Base-by-base conservation (phyloP, 2,113 vertebrate genomes). In the Dicrurus megarhynchus region DNA sequence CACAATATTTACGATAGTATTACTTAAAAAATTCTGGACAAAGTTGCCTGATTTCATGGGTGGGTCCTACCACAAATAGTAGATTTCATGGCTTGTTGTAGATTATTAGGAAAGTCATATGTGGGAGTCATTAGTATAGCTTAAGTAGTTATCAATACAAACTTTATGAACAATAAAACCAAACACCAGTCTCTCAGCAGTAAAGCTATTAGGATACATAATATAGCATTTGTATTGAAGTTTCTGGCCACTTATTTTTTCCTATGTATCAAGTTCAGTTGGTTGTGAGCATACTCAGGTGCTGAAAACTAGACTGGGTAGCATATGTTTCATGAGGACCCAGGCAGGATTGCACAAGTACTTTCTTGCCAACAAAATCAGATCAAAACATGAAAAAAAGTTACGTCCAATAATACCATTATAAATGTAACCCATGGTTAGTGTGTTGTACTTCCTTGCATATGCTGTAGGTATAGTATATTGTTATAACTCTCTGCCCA, bases 341-440 rank as follows among this genome's bases (percentile, higher is more conserved):
- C 9, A 55, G 82, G 59, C 78, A 94, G 84, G 95, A 88, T 89
- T 93, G 84, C 84, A 30, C 16, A 75, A 92, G 84, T 95, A 89
- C 78, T 69, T 90, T 87, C 44, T 94, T 93, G 87, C 53, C 64
- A 17, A 46, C 76, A 80, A 68, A 90, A 90, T 1, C 49, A 77
- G 71, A 96, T 27, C 77, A 94, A 95, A 91, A 46, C 35, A n/a
- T 91, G 77, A 90, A 96, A 90, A 93, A 93, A 93, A 42, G 13
- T 55, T 56, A 30, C 0, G 1, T 71, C n/a, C 11, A 30, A 64
- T 81, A 88, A 78, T 63, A 44, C 26, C 6, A 5, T 59, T 85
- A 23, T 52, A 84, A 89, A 28, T 65, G 32, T n/a, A 92, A 24
- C 8, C 14, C 20, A 28, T 13, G 2, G 23, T 47, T 60, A 44